These are phyloP conservation scores for Patella caerulea DNA, from an alignment of 2,888 invertebrate species.

Conservation along the genomic window DNA sequence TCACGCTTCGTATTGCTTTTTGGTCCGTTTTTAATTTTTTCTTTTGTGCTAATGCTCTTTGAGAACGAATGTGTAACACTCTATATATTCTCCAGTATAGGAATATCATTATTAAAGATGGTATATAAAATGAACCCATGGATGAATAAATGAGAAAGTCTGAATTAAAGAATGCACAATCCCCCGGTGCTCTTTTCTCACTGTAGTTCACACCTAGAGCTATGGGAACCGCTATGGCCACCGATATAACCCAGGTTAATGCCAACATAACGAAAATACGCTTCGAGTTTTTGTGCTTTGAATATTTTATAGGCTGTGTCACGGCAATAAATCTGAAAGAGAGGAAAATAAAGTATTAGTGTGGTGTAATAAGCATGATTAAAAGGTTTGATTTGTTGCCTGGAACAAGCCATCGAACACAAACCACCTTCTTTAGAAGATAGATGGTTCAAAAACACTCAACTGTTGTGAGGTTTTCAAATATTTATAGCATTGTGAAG, in stretches of 20 bases:
- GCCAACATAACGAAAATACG: slow-evolving; percentile 95
- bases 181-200: slow-evolving; percentile 84
- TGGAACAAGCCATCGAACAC: too few species aligned
- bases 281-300: slow-evolving; percentile 90
- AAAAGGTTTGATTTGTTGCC: too few species aligned
- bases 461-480: too few species aligned
- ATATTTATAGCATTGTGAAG: too few species aligned
- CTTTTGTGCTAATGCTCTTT: slow-evolving; percentile 50
- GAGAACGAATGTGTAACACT: slow-evolving; percentile 76
- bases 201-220: slow-evolving; percentile 96
- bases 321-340: slow-evolving; percentile 94
- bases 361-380: too few species aligned
- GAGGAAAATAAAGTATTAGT: slow-evolving; percentile 8
- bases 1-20: slow-evolving; percentile 56
- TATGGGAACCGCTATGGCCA: slow-evolving; percentile 95
- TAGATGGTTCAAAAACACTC: too few species aligned
- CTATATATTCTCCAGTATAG: slow-evolving; percentile 98
- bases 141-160: slow-evolving; percentile 99
- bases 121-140: slow-evolving; percentile 98
- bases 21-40: slow-evolving; percentile 55
- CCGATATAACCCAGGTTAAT: slow-evolving; percentile 95
- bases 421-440: too few species aligned
- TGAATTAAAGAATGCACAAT: slow-evolving; percentile 96
- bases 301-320: slow-evolving; percentile 98
- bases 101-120: slow-evolving; percentile 98